These are phyloP conservation scores for Iselma pallidipennis DNA, from an alignment of 2,888 invertebrate genomes.

Conservation along the genomic window DNA sequence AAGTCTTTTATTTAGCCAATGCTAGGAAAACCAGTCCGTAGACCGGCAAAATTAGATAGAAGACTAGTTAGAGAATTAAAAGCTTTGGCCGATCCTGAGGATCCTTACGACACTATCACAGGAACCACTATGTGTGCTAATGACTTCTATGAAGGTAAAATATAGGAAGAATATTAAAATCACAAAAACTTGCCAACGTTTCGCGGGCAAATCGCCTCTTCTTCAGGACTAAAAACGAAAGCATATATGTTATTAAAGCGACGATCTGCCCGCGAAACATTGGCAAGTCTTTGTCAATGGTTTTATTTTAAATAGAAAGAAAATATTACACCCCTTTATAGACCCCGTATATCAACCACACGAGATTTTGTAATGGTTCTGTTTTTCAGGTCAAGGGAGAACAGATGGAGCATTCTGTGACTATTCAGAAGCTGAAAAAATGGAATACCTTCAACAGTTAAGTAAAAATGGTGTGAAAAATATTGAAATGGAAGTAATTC, in stretches of 20 bases:
- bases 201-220: no score
- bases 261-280: no score
- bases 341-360: no score
- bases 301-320: no score
- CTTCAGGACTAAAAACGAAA: no score
- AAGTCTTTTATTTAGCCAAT: constrained; percentile 68
- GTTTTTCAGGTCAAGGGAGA: constrained; percentile 80
- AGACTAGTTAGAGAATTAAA: constrained; percentile 80
- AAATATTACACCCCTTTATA: no score
- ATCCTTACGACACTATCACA: constrained; percentile 83
- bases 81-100: constrained; percentile 72
- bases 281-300: no score
- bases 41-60: constrained; percentile 84
- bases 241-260: no score
- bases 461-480: constrained; percentile 84
- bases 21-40: constrained; percentile 77
- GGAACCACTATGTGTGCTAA: constrained; percentile 97
- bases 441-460: constrained; percentile 79
- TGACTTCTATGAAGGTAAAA: constrained; percentile 94
- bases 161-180: constrained; percentile 5
- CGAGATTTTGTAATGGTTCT: no score
- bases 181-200: no score
- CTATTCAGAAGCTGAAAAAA: constrained; percentile 87
- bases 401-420: constrained; percentile 97
- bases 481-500: constrained; percentile 96